Evolutionary conservation across 2,888 invertebrate species (phyloP).

Genomic region (Sinohyriopsis cumingii): DNA sequence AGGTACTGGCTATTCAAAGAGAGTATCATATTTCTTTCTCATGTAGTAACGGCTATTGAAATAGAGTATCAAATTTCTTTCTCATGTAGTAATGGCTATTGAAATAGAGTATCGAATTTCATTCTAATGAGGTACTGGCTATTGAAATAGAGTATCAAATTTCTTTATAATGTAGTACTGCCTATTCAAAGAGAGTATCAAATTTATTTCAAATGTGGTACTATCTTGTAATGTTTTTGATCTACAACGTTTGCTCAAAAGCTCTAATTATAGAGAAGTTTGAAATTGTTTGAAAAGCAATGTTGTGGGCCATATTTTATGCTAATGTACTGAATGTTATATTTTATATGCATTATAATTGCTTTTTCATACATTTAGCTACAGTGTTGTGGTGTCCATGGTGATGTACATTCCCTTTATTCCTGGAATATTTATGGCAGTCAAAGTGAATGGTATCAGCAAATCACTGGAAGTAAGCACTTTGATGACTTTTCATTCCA

Average conservation of each 20-base stretch:
- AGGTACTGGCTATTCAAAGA: neutral
- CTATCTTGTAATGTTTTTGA: no score
- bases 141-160: neutral
- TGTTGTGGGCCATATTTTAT: no score
- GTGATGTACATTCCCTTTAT: constrained; percentile 38
- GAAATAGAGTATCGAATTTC: neutral
- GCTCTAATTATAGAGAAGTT: no score
- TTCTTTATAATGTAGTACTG: neutral
- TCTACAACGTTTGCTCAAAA: no score
- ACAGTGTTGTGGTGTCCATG: constrained; percentile 57
- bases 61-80: neutral
- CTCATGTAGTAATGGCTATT: neutral
- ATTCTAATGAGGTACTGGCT: neutral
- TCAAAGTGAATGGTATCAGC: constrained; percentile 41
- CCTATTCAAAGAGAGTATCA: neutral
- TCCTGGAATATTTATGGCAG: constrained; percentile 57
- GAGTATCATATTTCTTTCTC: neutral
- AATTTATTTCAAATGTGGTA: no score
- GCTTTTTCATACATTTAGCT: constrained; percentile 39
- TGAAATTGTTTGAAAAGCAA: no score
- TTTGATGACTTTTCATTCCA: neutral
- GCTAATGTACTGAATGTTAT: no score
- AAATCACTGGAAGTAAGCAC: constrained; percentile 43
- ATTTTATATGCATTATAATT: no score
- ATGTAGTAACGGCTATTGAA: neutral